These are phyloP conservation scores for Numenius phaeopus DNA, from an alignment of 2,797 vertebrate genomes.

Conservation along the genomic window DNA sequence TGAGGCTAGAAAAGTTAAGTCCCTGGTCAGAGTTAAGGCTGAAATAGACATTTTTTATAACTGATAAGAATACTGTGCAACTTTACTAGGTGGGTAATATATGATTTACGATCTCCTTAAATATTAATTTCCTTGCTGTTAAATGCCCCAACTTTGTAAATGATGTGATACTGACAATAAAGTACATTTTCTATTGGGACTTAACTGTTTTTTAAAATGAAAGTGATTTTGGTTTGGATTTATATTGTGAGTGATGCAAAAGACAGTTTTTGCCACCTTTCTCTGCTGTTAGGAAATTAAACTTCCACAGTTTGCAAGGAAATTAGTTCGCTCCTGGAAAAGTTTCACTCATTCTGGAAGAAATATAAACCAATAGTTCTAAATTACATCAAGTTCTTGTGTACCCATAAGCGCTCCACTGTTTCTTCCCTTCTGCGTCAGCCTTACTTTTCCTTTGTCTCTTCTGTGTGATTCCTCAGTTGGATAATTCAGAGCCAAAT, in stretches of 20 bases:
- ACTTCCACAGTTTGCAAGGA: conserved; percentile 15
- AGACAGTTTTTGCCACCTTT: conserved; percentile 45
- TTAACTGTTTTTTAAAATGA: conserved; percentile 12
- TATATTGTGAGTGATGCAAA: conserved; percentile 46
- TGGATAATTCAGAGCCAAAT: not conserved
- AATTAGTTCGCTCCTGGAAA: conserved; percentile 56
- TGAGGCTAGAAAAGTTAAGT: not conserved
- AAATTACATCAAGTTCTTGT: not conserved
- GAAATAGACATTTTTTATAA: not conserved
- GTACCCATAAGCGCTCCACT: not conserved
- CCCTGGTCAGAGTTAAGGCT: not conserved
- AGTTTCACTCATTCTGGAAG: conserved; percentile 43
- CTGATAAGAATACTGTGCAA: not conserved
- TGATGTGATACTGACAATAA: conserved; percentile 13
- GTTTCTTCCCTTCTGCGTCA: not conserved
- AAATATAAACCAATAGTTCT: not conserved
- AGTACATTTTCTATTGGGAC: not conserved
- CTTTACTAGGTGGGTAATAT: not conserved
- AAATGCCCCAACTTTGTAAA: conserved; percentile 6
- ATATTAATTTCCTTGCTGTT: conserved; percentile 31
- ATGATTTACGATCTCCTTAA: not conserved
- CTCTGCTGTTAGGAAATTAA: conserved; percentile 64
- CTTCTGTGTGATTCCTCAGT: not conserved
- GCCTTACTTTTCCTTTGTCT: not conserved
- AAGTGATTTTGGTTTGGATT: conserved; percentile 24